Evolutionary conservation across 2,888 invertebrate species (phyloP).

Genomic region (Candidula unifasciata): DNA sequence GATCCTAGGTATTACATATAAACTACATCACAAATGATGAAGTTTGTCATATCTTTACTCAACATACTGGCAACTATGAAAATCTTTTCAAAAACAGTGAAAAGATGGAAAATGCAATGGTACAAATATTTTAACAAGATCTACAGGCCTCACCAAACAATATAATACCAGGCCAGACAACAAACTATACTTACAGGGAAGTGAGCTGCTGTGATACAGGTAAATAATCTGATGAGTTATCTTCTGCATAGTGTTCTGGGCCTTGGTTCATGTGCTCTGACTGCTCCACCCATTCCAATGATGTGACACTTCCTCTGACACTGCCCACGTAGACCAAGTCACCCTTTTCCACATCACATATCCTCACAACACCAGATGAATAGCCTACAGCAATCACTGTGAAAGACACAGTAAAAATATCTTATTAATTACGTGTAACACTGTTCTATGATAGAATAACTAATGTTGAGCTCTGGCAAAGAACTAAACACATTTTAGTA

Average conservation of each 20-base stretch:
- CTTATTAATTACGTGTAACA: background rate
- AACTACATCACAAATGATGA: no score
- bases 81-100: no score
- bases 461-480: no score
- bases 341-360: conserved; percentile 92
- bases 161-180: background rate
- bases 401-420: background rate
- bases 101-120: no score
- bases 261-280: conserved; percentile 55
- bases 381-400: conserved; percentile 82
- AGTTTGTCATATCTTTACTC: no score
- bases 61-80: no score
- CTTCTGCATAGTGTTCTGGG: conserved; percentile 71
- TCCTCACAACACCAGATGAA: conserved; percentile 82
- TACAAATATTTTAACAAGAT: no score
- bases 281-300: conserved; percentile 86
- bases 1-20: no score
- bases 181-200: conserved; percentile 67
- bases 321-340: conserved; percentile 84
- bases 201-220: conserved; percentile 79
- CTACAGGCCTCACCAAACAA: no score
- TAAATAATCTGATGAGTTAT: conserved; percentile 78
- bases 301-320: conserved; percentile 83
- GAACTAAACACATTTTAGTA: no score
- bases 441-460: no score